A percentile compares a stretch with the other conserved stretches of the same genome.
phyloP scores from a whole-genome alignment of 2,113 vertebrate species.

The Pristiophorus japonicus region DNA sequence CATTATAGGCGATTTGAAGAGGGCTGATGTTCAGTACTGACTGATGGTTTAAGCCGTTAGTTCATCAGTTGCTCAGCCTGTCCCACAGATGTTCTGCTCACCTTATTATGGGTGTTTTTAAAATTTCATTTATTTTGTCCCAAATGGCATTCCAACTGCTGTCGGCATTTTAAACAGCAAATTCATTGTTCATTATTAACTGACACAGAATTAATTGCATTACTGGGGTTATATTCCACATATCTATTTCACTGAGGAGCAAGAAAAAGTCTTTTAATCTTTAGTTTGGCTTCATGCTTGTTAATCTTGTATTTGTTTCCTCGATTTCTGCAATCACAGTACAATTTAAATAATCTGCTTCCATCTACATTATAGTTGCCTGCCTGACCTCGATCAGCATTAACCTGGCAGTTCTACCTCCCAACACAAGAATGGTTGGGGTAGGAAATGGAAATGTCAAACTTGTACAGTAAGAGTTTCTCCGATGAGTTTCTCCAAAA shows the following conservation, averaged over 20 bases:
- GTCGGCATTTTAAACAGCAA: not conserved
- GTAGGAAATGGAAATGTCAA: not conserved
- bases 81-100: not conserved
- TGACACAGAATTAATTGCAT: not conserved
- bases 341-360: not conserved
- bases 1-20: not conserved
- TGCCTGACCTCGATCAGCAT: not conserved
- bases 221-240: not conserved
- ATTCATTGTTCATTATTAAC: not conserved
- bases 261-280: not conserved
- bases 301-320: not conserved
- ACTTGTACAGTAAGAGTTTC: not conserved
- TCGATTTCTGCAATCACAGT: not conserved
- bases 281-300: conserved; percentile 1
- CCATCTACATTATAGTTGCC: not conserved
- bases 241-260: not conserved
- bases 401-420: not conserved
- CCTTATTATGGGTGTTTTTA: not conserved
- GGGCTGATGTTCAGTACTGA: not conserved
- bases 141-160: not conserved
- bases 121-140: not conserved
- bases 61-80: not conserved
- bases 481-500: not conserved
- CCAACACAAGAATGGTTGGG: not conserved
- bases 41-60: not conserved